Base-by-base conservation (phyloP, 1,140 invertebrate genomes). In the Drosophila murphyi region DNA sequence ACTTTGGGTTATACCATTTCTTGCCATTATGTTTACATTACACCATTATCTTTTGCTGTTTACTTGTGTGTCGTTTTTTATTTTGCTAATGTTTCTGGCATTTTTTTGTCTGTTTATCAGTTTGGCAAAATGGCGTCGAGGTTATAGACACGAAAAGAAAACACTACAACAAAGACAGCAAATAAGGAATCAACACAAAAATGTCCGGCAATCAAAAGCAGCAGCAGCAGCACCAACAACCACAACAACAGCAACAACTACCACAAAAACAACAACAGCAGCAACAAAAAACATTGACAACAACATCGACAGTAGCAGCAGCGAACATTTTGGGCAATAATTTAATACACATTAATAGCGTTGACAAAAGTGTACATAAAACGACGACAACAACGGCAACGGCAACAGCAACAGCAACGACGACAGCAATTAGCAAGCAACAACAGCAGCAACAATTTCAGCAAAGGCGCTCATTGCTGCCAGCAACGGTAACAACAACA, bases 171-270 rank as follows among this genome's bases (percentile, higher is more conserved):
- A 78, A 55, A 35, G 63, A 67, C 41, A 43, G 72, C 76, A 45
- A 83, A 80, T 54, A 83, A 83, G 85, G 85, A 88, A 88, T 71
- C 68, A 69, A 85, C 73, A 67, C 61, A 61, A 88, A 85, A 85
- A 89, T 89, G 85, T 89, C 85, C 76, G 80, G 81, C 85, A 89
- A 85, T 89, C 85, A 90, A 80, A 81, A 90, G 52, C 82, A 80
- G 61, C 80, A 82, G 64, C 80, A 87, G 20, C 82, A 79, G 34
- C 78, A 68, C 59, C 70, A 72, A 32, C 56, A 67, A 34, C 41
- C 47, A 28, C 62, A 47, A 35, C 59, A 37, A 5, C 45, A 68
- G 54, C 35, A 39, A n/a, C 72, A 50, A 39, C 34, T 50, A 59
- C 51, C 64, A 51, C 74, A 77, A 12, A 59, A 76, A 47, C 73